Percentiles rank a stretch among this genome's conserved stretches.
Conservation (phyloP, 2,797 vertebrate species). For the Eulemur mongoz region DNA sequence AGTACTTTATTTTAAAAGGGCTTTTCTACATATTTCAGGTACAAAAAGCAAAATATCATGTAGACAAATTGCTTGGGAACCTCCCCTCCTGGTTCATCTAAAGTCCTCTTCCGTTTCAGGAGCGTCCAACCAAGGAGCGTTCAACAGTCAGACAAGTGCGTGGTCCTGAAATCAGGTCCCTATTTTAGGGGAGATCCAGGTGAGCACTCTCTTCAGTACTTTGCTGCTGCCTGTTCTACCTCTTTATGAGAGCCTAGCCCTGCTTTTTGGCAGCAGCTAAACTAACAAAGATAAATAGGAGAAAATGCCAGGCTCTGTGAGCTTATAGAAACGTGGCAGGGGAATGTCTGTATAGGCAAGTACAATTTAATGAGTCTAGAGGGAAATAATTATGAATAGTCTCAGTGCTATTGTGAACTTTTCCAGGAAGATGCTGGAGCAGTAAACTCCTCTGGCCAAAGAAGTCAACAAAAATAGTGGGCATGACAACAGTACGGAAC, state of each 20-base stretch:
- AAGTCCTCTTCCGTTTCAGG: background rate
- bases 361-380: conserved; percentile 26
- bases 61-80: background rate
- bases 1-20: background rate
- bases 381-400: conserved; percentile 22
- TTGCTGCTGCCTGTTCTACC: background rate
- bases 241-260: background rate
- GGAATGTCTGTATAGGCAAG: background rate
- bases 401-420: background rate
- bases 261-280: background rate
- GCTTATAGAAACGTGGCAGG: background rate
- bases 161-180: background rate
- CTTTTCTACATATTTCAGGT: background rate
- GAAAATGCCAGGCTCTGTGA: background rate
- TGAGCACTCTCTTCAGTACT: background rate
- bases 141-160: background rate
- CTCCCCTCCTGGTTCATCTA: background rate
- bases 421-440: background rate
- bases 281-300: conserved; percentile 21
- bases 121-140: background rate
- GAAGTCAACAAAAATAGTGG: background rate
- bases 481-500: background rate
- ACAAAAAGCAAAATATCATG: background rate
- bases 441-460: conserved; percentile 12
- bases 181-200: background rate